Conservation (phyloP, 1,140 invertebrate genomes). For the Danaus melanippus region DNA sequence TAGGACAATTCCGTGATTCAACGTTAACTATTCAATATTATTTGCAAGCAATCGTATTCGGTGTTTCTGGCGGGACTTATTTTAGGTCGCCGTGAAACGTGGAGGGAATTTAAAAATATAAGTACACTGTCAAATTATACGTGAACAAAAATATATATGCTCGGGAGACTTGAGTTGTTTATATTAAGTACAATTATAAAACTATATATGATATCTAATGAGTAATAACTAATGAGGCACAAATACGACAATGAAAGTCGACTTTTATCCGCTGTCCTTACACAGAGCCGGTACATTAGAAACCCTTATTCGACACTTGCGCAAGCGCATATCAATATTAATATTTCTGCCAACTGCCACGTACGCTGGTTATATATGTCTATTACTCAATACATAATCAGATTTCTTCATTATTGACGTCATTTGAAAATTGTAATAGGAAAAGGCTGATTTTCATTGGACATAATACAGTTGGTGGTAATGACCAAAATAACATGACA, state of each 20-base stretch:
- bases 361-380: background rate
- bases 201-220: constrained; percentile 10
- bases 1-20: constrained; percentile 43
- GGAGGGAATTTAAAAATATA: constrained; percentile 12
- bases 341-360: background rate
- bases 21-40: constrained; percentile 36
- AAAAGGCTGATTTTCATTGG: too few relatives aligned
- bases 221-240: constrained; percentile 22
- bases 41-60: constrained; percentile 22
- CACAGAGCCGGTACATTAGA: constrained; percentile 21
- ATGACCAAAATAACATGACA: too few relatives aligned
- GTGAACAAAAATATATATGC: too few relatives aligned
- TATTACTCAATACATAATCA: background rate
- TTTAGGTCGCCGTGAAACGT: constrained; percentile 39
- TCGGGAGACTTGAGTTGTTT: background rate
- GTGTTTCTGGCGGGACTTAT: constrained; percentile 6
- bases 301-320: constrained; percentile 16
- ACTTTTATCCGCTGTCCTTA: constrained; percentile 10
- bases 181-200: constrained; percentile 2
- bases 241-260: constrained; percentile 24
- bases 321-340: constrained; percentile 21
- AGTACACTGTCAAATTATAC: too few relatives aligned
- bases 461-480: too few relatives aligned
- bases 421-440: too few relatives aligned
- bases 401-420: too few relatives aligned